Evolutionary conservation across 2,888 invertebrate species (phyloP), one percentile per base, ranked within the genome.

Genomic region (Cabera pusaria): DNA sequence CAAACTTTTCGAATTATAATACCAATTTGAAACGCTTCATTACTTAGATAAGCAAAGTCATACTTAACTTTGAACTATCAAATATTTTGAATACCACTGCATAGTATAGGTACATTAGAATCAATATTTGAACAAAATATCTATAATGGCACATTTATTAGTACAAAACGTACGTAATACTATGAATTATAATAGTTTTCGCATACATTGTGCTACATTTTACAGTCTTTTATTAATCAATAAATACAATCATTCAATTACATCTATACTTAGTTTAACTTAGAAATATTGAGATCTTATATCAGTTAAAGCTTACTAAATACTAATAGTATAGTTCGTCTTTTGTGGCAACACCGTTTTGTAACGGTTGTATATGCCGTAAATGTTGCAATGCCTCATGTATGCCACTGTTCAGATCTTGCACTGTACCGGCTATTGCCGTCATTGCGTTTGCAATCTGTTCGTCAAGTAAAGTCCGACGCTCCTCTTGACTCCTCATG

Each of bases 391-490:
- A 52, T 0, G 74, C 64, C 29, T 79, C 80, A 26, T 83, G 80
- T 6, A 82, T 38, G 5, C 77, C 77, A 46, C 66, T 72, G 36
- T 72, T 80, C 2, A 86, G 57, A 21, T 80, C 83, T 43, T 82
- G 82, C 3, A 83, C 59, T 1, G 75, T 76, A 5, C 75, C 78
- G 1, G 81, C 74, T 0, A 85, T 67, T 1, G 69, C 68, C 5
- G 73, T 54, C 7, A 86, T 47, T 0, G 83, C 68, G 36, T 79
- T 74, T 1, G 71, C 71, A 44, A 83, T 63, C 27, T 79, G 56
- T 11, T 75, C 72, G 10, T 85, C 81, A 1, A 81, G 53, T 18
- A 69, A 29, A 0, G 58, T 57, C 3, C 77, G 60, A 4, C 83
- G 58, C 34, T 79, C 74, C 26, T 83, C 84, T 32, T 82, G 82